Conservation (phyloP, 2,113 vertebrate genomes). For the Corythornis cristatus region DNA sequence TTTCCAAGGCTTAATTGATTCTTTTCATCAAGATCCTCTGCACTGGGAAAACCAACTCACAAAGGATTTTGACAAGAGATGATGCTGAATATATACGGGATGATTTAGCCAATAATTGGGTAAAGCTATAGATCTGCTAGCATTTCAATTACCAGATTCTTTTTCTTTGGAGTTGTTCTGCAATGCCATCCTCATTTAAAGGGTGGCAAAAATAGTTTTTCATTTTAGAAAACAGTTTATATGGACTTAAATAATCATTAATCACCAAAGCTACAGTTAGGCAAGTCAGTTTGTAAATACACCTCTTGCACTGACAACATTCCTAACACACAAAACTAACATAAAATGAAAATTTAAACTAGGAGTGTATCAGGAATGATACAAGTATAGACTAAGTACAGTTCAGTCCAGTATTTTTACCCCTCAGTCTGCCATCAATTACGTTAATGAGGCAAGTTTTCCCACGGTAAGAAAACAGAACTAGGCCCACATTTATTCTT, state of each 20-base stretch:
- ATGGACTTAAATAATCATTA: slow-evolving; percentile 32
- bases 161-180: slow-evolving; percentile 20
- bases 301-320: background rate
- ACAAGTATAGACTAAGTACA: background rate
- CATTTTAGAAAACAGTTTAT: slow-evolving; percentile 13
- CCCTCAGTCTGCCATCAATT: background rate
- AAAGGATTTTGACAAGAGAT: slow-evolving; percentile 3
- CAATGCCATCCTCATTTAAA: slow-evolving; percentile 17
- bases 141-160: slow-evolving; percentile 51
- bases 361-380: background rate
- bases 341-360: background rate
- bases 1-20: slow-evolving; percentile 59
- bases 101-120: slow-evolving; percentile 37
- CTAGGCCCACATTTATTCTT: background rate
- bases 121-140: slow-evolving; percentile 41
- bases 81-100: slow-evolving; percentile 25
- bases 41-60: slow-evolving; percentile 37
- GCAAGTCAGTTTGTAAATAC: background rate
- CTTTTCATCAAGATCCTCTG: slow-evolving; percentile 57
- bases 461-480: background rate
- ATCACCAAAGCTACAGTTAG: slow-evolving; percentile 29
- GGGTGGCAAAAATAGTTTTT: slow-evolving; percentile 23
- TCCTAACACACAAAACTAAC: background rate
- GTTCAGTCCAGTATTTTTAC: background rate
- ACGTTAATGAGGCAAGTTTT: background rate